These are phyloP conservation scores for Drosophila pallidifrons DNA, from an alignment of 1,140 invertebrate species.

Conservation along the genomic window DNA sequence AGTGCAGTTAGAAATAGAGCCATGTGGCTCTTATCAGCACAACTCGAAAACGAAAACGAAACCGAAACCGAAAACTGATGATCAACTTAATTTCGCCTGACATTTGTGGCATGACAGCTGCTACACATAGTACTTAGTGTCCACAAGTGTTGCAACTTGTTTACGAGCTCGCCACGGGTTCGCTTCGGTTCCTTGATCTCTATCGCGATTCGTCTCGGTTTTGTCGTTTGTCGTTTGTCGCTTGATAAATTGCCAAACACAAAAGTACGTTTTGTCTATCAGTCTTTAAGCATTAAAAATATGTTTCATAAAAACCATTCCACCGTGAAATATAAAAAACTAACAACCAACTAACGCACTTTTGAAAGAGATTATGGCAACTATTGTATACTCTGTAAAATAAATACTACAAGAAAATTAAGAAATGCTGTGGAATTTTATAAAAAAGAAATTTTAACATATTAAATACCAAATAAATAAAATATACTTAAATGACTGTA, in stretches of 20 bases:
- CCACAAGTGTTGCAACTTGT: slow-evolving; percentile 3
- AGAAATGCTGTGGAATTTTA: too few species aligned
- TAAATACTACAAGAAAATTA: too few species aligned
- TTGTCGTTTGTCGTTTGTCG: slow-evolving; percentile 23
- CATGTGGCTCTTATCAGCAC: slow-evolving; percentile 54
- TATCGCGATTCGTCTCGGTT: slow-evolving; percentile 36
- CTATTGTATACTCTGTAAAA: slow-evolving; percentile 8
- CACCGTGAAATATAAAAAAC: slow-evolving; percentile 47
- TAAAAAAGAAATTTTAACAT: not conserved
- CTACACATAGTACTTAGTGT: not conserved
- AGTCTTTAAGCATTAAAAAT: slow-evolving; percentile 22
- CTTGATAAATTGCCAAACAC: slow-evolving; percentile 50
- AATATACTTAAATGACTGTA: too few species aligned
- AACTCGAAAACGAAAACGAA: slow-evolving; percentile 15
- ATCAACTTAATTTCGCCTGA: slow-evolving; percentile 47
- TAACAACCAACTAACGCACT: not conserved
- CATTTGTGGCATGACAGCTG: slow-evolving; percentile 49
- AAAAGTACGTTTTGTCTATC: slow-evolving; percentile 26
- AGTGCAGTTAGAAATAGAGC: not conserved
- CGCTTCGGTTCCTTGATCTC: slow-evolving; percentile 30
- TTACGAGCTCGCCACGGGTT: slow-evolving; percentile 27
- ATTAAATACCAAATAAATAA: too few species aligned
- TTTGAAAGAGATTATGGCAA: not conserved
- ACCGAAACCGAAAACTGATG: slow-evolving; percentile 29
- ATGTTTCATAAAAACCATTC: slow-evolving; percentile 51